Percentiles rank a stretch among this genome's conserved stretches.
Evolutionary conservation across 2,797 vertebrate genomes (phyloP).

Genomic region (Alfaro cultratus): DNA sequence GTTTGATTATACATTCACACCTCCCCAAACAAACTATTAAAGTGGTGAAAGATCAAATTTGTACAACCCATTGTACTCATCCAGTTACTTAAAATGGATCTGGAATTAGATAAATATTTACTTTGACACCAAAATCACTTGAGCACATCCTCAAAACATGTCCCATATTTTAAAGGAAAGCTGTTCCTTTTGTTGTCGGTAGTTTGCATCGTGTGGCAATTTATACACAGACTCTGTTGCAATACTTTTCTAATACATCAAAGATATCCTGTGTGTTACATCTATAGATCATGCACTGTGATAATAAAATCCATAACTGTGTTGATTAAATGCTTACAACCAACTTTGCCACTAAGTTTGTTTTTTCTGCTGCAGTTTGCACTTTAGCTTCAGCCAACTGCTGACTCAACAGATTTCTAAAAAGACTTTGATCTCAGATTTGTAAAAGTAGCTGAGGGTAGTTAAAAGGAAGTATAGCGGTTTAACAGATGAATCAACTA

Average conservation of each 20-base stretch:
- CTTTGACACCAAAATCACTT: neutral
- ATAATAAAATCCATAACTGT: constrained; percentile 11
- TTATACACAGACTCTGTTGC: neutral
- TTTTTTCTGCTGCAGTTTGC: constrained; percentile 25
- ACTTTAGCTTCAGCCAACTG: constrained; percentile 55
- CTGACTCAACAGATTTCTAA: constrained; percentile 71
- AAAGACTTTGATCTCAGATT: constrained; percentile 72
- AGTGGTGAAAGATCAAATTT: neutral
- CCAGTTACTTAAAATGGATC: neutral
- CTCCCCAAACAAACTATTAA: no score
- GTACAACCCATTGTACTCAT: neutral
- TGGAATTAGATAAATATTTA: neutral
- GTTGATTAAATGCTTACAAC: constrained; percentile 17
- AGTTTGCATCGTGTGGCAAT: neutral
- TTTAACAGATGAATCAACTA: neutral
- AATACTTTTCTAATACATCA: neutral
- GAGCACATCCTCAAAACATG: neutral
- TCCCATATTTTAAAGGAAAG: neutral
- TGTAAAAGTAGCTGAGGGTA: constrained; percentile 36
- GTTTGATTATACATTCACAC: no score
- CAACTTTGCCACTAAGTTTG: constrained; percentile 19
- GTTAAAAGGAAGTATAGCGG: neutral
- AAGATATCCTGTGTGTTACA: neutral
- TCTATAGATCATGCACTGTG: neutral
- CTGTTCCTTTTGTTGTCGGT: neutral